These are phyloP conservation scores for Eublepharis macularius DNA, from an alignment of 2,113 vertebrate species.

Conservation along the genomic window DNA sequence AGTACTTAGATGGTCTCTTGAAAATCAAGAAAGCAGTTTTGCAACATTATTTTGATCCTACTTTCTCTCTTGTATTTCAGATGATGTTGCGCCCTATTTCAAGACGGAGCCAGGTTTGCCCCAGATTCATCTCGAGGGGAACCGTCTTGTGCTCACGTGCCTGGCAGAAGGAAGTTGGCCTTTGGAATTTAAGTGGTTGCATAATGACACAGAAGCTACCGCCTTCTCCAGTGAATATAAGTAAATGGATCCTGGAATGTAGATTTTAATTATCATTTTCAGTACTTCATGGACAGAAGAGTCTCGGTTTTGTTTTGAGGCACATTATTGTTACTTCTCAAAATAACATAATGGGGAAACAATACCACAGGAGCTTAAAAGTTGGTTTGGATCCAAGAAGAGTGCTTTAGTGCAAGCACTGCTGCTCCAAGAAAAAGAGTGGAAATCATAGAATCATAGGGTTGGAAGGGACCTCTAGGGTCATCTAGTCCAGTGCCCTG, in stretches of 20 bases:
- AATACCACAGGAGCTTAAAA: not conserved
- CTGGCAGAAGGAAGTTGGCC: conserved; percentile 97
- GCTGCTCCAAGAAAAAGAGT: too few relatives aligned
- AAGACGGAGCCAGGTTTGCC: conserved; percentile 81
- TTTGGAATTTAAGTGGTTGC: conserved; percentile 91
- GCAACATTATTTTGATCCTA: not conserved
- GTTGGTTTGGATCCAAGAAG: too few relatives aligned
- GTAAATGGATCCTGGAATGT: conserved; percentile 72
- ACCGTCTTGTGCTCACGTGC: conserved; percentile 92
- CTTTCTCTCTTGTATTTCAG: conserved; percentile 66
- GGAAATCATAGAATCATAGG: too few relatives aligned
- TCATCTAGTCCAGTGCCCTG: too few relatives aligned
- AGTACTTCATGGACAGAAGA: not conserved
- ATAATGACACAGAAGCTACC: conserved; percentile 83
- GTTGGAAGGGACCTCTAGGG: too few relatives aligned
- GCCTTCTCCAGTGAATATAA: conserved; percentile 88
- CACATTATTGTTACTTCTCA: not conserved
- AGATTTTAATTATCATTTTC: not conserved
- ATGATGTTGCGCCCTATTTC: conserved; percentile 82
- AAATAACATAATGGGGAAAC: not conserved
- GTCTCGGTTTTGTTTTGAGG: not conserved
- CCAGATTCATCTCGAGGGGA: conserved; percentile 87
- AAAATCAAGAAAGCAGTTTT: not conserved
- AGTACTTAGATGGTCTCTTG: not conserved
- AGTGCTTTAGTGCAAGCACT: too few relatives aligned